Percentiles rank a stretch among this genome's conserved stretches.
These are phyloP conservation scores for Diploptera punctata DNA, from an alignment of 2,888 invertebrate species.

Conservation along the genomic window DNA sequence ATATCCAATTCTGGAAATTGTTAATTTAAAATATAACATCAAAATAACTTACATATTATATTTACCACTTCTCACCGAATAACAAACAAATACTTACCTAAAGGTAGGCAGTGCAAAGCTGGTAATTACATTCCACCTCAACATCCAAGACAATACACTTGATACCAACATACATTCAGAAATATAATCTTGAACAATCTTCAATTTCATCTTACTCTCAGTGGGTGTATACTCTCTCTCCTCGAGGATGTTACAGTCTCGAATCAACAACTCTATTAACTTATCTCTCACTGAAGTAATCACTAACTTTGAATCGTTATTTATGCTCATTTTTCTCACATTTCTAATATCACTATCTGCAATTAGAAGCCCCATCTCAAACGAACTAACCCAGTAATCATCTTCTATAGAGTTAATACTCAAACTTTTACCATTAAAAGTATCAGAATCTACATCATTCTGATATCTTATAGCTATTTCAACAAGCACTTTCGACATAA, in stretches of 20 bases:
- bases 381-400: slow-evolving; percentile 17
- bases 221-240: not conserved
- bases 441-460: not conserved
- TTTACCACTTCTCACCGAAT: too few species aligned
- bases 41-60: too few species aligned
- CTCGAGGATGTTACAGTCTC: not conserved
- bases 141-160: not conserved
- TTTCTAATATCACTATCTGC: not conserved
- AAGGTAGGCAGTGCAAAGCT: not conserved
- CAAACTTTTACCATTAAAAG: not conserved
- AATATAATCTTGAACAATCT: not conserved
- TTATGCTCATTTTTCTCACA: not conserved
- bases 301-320: not conserved
- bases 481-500: slow-evolving; percentile 10
- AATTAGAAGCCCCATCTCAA: slow-evolving; percentile 20
- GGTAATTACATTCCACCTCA: not conserved
- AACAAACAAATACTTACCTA: not conserved
- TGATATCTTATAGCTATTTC: slow-evolving; percentile 16
- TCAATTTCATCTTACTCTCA: not conserved
- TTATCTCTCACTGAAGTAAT: not conserved
- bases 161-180: not conserved
- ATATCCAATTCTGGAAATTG: too few species aligned
- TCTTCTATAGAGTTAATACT: slow-evolving; percentile 5
- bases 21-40: too few species aligned
- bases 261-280: slow-evolving; percentile 1